Evolutionary conservation across 2,888 invertebrate species (phyloP), one percentile per base, ranked within the genome.

Genomic region (Drosophila buzzatii): DNA sequence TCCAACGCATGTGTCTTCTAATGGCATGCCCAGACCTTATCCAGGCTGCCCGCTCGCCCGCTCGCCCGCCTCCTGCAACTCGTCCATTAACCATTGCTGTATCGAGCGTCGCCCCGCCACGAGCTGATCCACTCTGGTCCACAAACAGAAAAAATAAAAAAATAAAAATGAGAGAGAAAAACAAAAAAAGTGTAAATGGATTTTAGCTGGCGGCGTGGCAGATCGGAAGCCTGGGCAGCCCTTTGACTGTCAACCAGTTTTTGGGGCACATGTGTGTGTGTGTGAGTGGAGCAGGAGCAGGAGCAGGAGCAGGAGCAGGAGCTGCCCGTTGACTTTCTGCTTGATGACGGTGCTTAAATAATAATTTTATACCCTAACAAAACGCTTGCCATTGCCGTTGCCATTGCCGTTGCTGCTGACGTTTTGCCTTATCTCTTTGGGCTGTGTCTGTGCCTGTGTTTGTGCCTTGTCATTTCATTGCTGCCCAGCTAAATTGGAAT

Each of bases 271-370:
- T 74, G 61, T 81, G 70, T 70, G 56, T 6, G 14, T 74, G 61
- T 80, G 70, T 69, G 56, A 6, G 55, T n/a, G 41, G 1, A 27
- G 27, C 27, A 7, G 37, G 39, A 37, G 52, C 33, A 8, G 52
- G 20, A 77, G 64, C 45, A 62, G 75, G 27, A 27, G 27, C 27
- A 6, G 37, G 41, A 37, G 52, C 33, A 14, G 52, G 37, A 77
- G 64, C 45, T 62, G 75, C 61, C 76, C 75, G 81, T 78, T 80
- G 89, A 85, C 89, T 84, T 84, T 86, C 79, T 85, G 82, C 87
- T 84, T 90, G 85, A 91, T 89, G 89, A 90, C 85, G 90, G 81
- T 91, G 87, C 90, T 90, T 90, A 89, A 90, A 91, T 87, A 82
- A 90, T 85, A 89, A 91, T 91, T 91, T 90, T 87, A 87, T 88